Percentiles rank a stretch among this genome's conserved stretches.
Conservation (phyloP, 2,797 vertebrate genomes). For the Poecilia gillii region DNA sequence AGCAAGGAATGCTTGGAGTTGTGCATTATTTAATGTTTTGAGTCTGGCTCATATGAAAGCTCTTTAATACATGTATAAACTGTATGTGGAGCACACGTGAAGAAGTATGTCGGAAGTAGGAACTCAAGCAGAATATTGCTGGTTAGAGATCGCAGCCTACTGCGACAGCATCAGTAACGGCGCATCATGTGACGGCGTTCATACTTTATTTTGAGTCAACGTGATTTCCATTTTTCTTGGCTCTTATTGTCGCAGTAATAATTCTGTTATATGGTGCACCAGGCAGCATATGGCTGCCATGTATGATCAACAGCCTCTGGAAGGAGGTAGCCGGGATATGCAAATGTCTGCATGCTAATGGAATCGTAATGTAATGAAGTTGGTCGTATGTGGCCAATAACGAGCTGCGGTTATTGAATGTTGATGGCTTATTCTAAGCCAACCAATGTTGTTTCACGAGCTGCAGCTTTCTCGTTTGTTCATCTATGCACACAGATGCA, state of each 20-base stretch:
- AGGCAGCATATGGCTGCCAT: slow-evolving; percentile 78
- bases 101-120: slow-evolving; percentile 24
- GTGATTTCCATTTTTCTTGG: slow-evolving; percentile 65
- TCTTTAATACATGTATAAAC: slow-evolving; percentile 18
- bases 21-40: slow-evolving; percentile 16
- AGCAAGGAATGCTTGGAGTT: slow-evolving; percentile 8
- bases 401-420: slow-evolving; percentile 74
- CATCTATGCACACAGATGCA: slow-evolving; percentile 33
- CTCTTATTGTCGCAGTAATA: slow-evolving; percentile 64
- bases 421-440: slow-evolving; percentile 67
- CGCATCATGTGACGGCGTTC: slow-evolving; percentile 53
- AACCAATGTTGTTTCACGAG: slow-evolving; percentile 64
- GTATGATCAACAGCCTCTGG: slow-evolving; percentile 73
- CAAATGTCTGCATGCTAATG: slow-evolving; percentile 78
- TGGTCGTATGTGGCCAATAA: slow-evolving; percentile 73
- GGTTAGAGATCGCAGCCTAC: slow-evolving; percentile 11
- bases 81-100: slow-evolving; percentile 7
- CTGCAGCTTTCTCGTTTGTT: slow-evolving; percentile 57
- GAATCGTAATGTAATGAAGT: slow-evolving; percentile 77
- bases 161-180: slow-evolving; percentile 36
- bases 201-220: slow-evolving; percentile 50
- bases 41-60: slow-evolving; percentile 14
- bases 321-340: slow-evolving; percentile 76
- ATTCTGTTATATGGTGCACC: slow-evolving; percentile 64
- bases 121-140: slow-evolving; percentile 28